Evolutionary conservation across 2,888 invertebrate species (phyloP).

Genomic region (Ornithoptera alexandrae): DNA sequence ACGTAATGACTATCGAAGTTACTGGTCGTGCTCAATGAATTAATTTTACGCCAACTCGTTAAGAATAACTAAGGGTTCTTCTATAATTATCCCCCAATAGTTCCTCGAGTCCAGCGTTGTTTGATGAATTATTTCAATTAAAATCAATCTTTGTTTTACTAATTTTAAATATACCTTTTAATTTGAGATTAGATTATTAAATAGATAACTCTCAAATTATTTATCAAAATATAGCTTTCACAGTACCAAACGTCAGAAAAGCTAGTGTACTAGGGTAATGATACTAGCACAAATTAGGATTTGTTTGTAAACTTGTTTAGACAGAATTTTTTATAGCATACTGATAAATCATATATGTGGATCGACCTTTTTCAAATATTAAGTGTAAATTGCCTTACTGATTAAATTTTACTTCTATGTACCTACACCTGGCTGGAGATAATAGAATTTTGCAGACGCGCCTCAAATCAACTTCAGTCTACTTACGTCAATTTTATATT

Average conservation of each 20-base stretch:
- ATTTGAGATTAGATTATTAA: neutral
- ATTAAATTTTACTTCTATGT: constrained; percentile 20
- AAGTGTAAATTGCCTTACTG: constrained; percentile 5
- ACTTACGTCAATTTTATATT: constrained; percentile 29
- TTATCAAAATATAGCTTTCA: too few relatives aligned
- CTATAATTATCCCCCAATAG: neutral
- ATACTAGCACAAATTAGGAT: too few relatives aligned
- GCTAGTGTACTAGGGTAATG: too few relatives aligned
- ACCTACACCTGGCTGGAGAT: constrained; percentile 29
- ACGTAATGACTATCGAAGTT: neutral
- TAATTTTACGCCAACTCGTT: constrained; percentile 1
- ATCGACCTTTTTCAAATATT: neutral
- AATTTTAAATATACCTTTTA: neutral
- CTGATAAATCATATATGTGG: neutral
- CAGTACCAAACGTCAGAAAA: too few relatives aligned
- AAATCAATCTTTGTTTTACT: neutral
- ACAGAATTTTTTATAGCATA: neutral
- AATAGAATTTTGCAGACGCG: constrained; percentile 27
- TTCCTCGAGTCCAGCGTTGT: neutral
- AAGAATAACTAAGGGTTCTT: neutral
- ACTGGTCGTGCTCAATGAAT: neutral
- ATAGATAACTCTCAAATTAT: too few relatives aligned
- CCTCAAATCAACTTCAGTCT: constrained; percentile 29
- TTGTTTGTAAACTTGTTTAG: too few relatives aligned
- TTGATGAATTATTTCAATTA: neutral